phyloP scores from a whole-genome alignment of 2,888 invertebrate genomes.

The Petrolisthes cinctipes region DNA sequence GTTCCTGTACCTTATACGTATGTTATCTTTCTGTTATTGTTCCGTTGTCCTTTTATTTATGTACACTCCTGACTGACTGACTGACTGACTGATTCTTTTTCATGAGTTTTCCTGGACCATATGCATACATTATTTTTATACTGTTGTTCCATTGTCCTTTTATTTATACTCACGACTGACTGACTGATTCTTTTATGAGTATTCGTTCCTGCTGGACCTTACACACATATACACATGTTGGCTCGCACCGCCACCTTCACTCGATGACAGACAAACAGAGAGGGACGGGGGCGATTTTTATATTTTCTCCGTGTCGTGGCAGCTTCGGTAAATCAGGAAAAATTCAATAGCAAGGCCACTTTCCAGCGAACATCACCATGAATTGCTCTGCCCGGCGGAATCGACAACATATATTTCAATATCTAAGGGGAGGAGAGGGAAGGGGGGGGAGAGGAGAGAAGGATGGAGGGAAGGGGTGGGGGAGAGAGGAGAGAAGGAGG shows the following conservation, averaged over 20 bases:
- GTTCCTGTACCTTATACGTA: too few species aligned
- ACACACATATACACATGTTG: too few species aligned
- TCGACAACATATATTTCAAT: constrained; percentile 31
- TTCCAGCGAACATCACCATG: constrained; percentile 22
- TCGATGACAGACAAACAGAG: neutral
- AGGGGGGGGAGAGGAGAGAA: neutral
- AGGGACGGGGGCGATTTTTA: neutral
- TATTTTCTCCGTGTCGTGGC: neutral
- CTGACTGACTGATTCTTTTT: too few species aligned
- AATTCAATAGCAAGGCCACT: constrained; percentile 32
- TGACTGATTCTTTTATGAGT: too few species aligned
- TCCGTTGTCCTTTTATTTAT: too few species aligned
- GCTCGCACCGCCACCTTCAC: neutral
- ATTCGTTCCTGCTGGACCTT: too few species aligned
- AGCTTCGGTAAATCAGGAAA: constrained; percentile 22
- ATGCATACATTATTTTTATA: too few species aligned
- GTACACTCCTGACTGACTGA: too few species aligned
- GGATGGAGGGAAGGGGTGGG: neutral
- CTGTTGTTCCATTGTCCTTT: too few species aligned
- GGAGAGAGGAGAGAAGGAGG: neutral
- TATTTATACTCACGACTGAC: too few species aligned
- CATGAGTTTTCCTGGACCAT: too few species aligned
- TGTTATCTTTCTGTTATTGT: too few species aligned
- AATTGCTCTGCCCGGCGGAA: constrained; percentile 23
- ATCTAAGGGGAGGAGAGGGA: neutral